Conservation (phyloP, 1,140 invertebrate species). For the Papilio glaucus region DNA sequence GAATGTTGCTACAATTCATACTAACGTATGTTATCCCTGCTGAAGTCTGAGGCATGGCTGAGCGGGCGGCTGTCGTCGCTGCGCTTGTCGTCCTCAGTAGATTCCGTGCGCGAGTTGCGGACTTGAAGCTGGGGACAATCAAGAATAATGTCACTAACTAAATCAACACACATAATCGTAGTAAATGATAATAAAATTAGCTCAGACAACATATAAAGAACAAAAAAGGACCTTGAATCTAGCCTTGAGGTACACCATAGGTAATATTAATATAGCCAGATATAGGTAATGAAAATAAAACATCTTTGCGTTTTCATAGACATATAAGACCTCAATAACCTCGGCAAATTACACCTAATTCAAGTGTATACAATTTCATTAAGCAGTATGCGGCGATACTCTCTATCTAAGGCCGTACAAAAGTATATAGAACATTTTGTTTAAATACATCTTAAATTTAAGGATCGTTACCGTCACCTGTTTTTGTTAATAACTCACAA, state of each 20-base stretch:
- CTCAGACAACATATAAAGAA: not conserved
- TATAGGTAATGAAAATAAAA: too few species aligned
- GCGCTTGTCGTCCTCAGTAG: constrained; percentile 77
- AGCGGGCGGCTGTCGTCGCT: constrained; percentile 77
- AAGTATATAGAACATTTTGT: too few species aligned
- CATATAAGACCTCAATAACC: not conserved
- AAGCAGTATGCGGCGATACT: not conserved
- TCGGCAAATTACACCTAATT: not conserved
- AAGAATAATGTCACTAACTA: constrained; percentile 23
- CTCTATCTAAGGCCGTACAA: not conserved
- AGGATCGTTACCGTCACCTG: too few species aligned
- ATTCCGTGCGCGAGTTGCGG: constrained; percentile 84
- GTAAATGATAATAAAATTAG: not conserved
- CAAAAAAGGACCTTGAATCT: not conserved
- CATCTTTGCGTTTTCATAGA: not conserved
- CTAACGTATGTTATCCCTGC: constrained; percentile 78
- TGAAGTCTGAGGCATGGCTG: constrained; percentile 79
- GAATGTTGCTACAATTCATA: constrained; percentile 28
- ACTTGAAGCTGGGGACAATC: constrained; percentile 75
- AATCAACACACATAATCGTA: not conserved
- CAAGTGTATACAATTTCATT: not conserved
- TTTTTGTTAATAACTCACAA: too few species aligned
- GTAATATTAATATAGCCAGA: not conserved
- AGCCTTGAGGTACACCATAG: not conserved
- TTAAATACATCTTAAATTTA: not conserved